Base-by-base conservation (phyloP, 2,797 vertebrate species). In the Heterohyrax brucei region DNA sequence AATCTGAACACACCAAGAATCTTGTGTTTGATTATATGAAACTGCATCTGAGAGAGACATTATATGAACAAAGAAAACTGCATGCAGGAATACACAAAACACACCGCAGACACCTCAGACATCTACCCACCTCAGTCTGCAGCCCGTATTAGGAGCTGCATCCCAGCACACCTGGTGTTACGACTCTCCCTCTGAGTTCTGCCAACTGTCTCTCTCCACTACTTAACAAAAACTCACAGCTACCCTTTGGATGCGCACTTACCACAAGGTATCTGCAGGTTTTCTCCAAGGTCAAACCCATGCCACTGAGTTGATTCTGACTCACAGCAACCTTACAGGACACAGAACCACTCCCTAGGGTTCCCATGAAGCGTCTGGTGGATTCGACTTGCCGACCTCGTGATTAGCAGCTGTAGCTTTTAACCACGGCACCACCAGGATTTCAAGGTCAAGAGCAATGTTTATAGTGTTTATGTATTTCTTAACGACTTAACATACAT, bases 11-110 rank as follows among this genome's bases (percentile, higher is more conserved):
- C 0, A 62, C 46, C n/a, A 86, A 86, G 46, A 21, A 93, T 46
- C 48, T 39, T 91, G n/a, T 77, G 33, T 94, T 89, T 92, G 33
- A 56, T 94, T 96, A 64, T 22, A 10, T 9, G 28, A 59, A 30
- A 80, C 87, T 76, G 83, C 70, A 91, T 56, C 72, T 46, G 8
- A 12, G 5, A 82, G 78, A 95, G 88, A 88, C 46, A 33, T 26
- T 64, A 93, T 18, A 56, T 59, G 46, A 95, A 89, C 48, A 80
- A 21, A 70, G 68, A 90, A 94, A 93, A 72, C 33, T 77, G 5
- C 19, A 82, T 46, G 50, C 62, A 56, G 59, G 13, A 83, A 83
- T 46, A 82, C 48, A 70, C 5, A 44, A 48, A 56, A 87, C 28
- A 82, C 59, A 50, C 0, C 0, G 30, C 19, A 70, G 21, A 28